Base-by-base conservation (phyloP, 1,140 invertebrate species). In the Wasmannia auropunctata region DNA sequence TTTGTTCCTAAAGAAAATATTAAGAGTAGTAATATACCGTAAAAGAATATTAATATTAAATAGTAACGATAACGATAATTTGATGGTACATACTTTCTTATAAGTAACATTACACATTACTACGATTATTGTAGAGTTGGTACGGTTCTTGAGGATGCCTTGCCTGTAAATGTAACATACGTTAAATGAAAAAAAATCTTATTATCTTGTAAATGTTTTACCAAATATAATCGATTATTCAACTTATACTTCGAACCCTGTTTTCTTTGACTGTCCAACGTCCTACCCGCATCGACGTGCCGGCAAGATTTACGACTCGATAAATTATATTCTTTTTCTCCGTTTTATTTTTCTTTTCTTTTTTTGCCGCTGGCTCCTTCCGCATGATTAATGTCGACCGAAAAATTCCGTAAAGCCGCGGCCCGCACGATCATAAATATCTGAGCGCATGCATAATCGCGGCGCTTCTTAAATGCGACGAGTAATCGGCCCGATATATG, bases 171-270 rank as follows among this genome's bases (percentile, higher is more conserved):
- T 95, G 94, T 95, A 95, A 94, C 90, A 93, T 87, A 92, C 87
- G 92, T 94, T 94, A 91, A 94, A 94, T 93, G 91, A 93, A 90
- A 93, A 91, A 92, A 93, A 94, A 92, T 93, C 93, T 95, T 94
- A 95, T 93, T 95, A 94, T 91, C 94, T 95, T 95, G 94, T 95
- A 95, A 95, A 95, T 95, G 94, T 95, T 95, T 95, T 95, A 95
- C 94, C 94, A 95, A 95, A 95, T 95, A 95, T 95, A 95, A 95
- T 95, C 94, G 89, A 95, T 92, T 94, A 95, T 95, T 94, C 93
- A 94, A 95, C 94, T 93, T 92, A 93, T 90, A 88, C 56, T 86
- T 77, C 43, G 25, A 19, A n/a, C 16, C 6, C 22, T 63, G 40
- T 19, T 65, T 37, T 14, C 56, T 63, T 60, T 51, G 28, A 79